Evolutionary conservation across 1,140 invertebrate genomes (phyloP).

Genomic region (Cydia amplana): DNA sequence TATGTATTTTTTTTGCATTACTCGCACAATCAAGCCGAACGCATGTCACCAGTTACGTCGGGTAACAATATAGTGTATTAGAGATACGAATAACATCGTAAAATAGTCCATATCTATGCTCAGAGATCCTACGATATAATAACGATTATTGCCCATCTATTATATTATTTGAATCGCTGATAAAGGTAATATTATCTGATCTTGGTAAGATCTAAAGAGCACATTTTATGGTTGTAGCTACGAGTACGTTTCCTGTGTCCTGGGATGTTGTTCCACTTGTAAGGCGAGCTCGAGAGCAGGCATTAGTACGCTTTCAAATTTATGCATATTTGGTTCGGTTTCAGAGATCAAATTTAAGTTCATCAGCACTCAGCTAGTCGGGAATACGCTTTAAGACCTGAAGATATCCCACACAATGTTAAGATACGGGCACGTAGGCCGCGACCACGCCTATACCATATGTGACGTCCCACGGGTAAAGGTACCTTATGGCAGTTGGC

Average conservation of each 20-base stretch:
- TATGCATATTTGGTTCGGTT: not conserved
- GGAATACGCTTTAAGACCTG: not conserved
- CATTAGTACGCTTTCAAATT: not conserved
- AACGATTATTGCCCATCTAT: conserved; percentile 12
- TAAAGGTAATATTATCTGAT: conserved; percentile 29
- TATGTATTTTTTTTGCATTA: too few relatives aligned
- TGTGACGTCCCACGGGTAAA: too few relatives aligned
- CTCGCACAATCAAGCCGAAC: too few relatives aligned
- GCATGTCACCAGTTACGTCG: too few relatives aligned
- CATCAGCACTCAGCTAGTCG: not conserved
- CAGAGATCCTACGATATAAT: conserved; percentile 6
- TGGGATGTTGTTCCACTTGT: not conserved
- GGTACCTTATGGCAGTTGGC: too few relatives aligned
- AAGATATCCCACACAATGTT: conserved; percentile 31
- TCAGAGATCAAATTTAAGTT: not conserved
- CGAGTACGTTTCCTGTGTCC: conserved; percentile 27
- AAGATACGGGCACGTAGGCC: conserved; percentile 30
- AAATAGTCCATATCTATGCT: not conserved
- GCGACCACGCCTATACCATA: conserved; percentile 36
- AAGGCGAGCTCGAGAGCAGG: not conserved
- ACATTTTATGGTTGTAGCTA: conserved; percentile 22
- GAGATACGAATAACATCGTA: not conserved
- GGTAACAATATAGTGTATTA: not conserved
- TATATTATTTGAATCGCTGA: conserved; percentile 24
- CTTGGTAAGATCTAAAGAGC: conserved; percentile 20